phyloP scores from a whole-genome alignment of 2,888 invertebrate genomes.

The Ferrisia virgata region DNA sequence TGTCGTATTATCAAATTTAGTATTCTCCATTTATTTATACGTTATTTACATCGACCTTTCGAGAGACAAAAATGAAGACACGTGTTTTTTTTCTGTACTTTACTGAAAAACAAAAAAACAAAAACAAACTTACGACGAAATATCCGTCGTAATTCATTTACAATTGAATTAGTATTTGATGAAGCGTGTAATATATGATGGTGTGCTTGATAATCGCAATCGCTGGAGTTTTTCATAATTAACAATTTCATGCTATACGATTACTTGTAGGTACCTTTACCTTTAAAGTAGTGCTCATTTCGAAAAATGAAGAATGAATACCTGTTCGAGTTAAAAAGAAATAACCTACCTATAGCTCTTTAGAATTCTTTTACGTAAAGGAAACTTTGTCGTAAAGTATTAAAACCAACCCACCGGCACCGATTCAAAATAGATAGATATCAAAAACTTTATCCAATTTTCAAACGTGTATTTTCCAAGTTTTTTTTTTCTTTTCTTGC shows the following conservation, averaged over 20 bases:
- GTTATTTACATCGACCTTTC: no score
- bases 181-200: neutral
- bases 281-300: no score
- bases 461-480: neutral
- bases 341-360: neutral
- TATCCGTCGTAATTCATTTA: neutral
- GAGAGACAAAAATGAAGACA: no score
- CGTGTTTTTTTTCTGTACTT: no score
- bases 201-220: neutral
- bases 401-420: neutral
- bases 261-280: neutral
- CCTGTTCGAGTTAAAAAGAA: no score
- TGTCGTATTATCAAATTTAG: no score
- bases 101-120: no score
- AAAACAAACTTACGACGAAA: neutral
- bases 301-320: no score
- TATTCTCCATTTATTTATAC: no score
- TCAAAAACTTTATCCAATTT: constrained; percentile 11
- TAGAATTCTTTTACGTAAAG: neutral
- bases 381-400: neutral
- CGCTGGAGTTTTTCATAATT: neutral
- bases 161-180: neutral
- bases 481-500: neutral
- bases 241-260: neutral
- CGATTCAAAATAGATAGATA: neutral